phyloP scores from a whole-genome alignment of 2,113 vertebrate species.

The Paramisgurnus dabryanus region DNA sequence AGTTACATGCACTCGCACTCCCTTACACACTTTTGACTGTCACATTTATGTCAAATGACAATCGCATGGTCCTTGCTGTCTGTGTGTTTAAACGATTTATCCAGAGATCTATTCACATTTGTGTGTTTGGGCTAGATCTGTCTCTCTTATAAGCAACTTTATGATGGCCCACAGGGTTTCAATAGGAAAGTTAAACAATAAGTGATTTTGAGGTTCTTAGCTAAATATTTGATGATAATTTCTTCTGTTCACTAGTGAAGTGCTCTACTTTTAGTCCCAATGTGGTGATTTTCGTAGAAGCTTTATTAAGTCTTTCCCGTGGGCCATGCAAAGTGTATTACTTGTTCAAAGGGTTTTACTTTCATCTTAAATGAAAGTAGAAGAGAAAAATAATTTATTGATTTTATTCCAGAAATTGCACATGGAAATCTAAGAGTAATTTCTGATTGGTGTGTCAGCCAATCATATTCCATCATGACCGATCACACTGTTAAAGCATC shows the following conservation, averaged over 20 bases:
- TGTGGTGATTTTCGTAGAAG: constrained; percentile 8
- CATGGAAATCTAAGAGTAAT: background rate
- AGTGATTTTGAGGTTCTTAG: background rate
- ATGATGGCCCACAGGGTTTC: too few relatives aligned
- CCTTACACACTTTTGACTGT: background rate
- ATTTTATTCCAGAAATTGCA: background rate
- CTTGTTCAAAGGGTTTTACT: background rate
- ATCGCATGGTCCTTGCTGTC: background rate
- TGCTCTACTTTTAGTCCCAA: background rate
- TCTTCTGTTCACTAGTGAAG: background rate
- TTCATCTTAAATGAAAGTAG: background rate
- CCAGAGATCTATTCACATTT: background rate
- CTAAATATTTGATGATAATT: constrained; percentile 7
- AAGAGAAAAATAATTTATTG: background rate
- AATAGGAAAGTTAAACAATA: too few relatives aligned
- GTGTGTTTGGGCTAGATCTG: background rate
- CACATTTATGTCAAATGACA: background rate
- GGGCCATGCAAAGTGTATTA: background rate
- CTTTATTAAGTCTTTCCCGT: background rate
- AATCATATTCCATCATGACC: background rate
- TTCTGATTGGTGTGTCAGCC: background rate
- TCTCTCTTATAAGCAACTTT: background rate
- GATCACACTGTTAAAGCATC: background rate
- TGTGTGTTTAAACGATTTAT: background rate
- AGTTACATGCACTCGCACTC: background rate